These are phyloP conservation scores for Boloria selene DNA, from an alignment of 2,888 invertebrate species.

Conservation along the genomic window DNA sequence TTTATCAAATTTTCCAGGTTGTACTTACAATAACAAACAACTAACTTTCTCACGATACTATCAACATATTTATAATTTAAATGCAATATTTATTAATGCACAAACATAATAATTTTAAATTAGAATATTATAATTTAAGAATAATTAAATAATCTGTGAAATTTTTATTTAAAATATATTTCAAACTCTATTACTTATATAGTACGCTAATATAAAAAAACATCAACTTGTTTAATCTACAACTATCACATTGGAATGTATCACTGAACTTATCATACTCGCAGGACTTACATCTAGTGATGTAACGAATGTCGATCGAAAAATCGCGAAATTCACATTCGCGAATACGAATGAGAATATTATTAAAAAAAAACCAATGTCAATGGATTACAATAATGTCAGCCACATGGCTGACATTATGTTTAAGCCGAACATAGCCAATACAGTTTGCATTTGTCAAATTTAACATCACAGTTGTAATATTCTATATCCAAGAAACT, in stretches of 20 bases:
- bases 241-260: constrained; percentile 56
- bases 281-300: no score
- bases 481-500: no score
- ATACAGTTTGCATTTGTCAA: no score
- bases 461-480: no score
- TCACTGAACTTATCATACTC: constrained; percentile 35
- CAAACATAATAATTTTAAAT: background rate
- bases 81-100: constrained; percentile 16
- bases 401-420: no score
- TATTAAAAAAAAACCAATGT: no score
- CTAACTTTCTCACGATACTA: background rate
- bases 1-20: no score
- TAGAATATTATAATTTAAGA: constrained; percentile 2
- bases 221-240: constrained; percentile 44
- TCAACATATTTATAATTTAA: constrained; percentile 5
- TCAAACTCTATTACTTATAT: background rate
- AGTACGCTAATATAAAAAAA: constrained; percentile 4
- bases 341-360: no score
- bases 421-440: no score
- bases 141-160: constrained; percentile 5
- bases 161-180: background rate
- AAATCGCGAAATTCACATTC: no score
- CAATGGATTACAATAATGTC: no score
- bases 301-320: no score
- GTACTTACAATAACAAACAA: constrained; percentile 1